Conservation (phyloP, 2,113 vertebrate species). For the Amblyornis subalaris region DNA sequence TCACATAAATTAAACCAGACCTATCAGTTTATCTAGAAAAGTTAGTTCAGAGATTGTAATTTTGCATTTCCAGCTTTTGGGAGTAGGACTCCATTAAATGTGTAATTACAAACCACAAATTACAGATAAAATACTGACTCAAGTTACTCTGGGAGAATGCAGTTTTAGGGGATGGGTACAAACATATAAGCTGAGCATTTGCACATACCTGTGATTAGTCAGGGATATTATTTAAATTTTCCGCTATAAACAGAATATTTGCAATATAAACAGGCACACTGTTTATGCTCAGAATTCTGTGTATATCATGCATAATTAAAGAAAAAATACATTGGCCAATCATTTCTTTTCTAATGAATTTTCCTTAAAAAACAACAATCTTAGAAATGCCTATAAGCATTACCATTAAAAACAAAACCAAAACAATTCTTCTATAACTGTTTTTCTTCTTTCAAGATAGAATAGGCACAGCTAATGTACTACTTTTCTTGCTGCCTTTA, state of each 20-base stretch:
- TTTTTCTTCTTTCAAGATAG: background rate
- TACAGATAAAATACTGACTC: background rate
- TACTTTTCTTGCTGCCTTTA: background rate
- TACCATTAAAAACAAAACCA: background rate
- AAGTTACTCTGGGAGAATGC: background rate
- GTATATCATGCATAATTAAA: background rate
- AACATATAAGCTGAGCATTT: background rate
- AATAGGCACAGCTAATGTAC: background rate
- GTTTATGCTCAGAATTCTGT: background rate
- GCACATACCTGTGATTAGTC: background rate
- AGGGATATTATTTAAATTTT: background rate
- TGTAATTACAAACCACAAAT: background rate
- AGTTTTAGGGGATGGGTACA: background rate
- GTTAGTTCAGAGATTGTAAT: background rate
- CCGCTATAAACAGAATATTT: background rate
- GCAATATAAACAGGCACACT: background rate
- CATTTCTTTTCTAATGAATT: conserved; percentile 1
- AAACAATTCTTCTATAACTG: background rate
- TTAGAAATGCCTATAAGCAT: background rate
- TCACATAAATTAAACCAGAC: conserved; percentile 19
- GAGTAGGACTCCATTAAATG: background rate
- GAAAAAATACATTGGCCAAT: background rate
- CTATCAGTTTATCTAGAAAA: conserved; percentile 26
- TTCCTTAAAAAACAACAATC: conserved; percentile 1
- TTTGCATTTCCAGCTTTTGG: conserved; percentile 1